Percentiles rank a stretch among this genome's conserved stretches.
Evolutionary conservation across 2,113 vertebrate species (phyloP).

Genomic region (Mobula hypostoma): DNA sequence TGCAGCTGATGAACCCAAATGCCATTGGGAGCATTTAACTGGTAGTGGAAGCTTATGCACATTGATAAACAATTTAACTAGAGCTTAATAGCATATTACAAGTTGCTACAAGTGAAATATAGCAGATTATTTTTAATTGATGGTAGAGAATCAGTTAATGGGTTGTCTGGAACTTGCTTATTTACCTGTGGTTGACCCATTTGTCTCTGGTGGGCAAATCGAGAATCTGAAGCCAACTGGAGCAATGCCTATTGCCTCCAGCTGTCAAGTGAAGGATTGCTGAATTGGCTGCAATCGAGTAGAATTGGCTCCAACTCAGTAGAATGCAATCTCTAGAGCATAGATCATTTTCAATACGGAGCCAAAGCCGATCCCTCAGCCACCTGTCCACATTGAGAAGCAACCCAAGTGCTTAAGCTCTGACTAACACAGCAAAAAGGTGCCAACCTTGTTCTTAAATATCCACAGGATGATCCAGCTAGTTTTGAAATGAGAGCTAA

Average conservation of each 20-base stretch:
- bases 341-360: neutral
- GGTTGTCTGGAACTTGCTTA: neutral
- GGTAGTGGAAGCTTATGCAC: neutral
- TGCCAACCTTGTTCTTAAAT: neutral
- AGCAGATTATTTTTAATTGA: neutral
- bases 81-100: neutral
- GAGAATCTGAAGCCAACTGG: neutral
- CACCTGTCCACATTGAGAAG: neutral
- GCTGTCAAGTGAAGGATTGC: conserved; percentile 16
- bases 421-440: neutral
- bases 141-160: neutral
- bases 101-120: neutral
- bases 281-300: conserved; percentile 27
- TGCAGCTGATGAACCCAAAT: no score
- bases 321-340: conserved; percentile 1
- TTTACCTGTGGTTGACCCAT: conserved; percentile 1
- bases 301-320: neutral
- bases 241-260: neutral
- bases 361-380: conserved; percentile 12
- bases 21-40: no score
- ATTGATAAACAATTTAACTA: neutral
- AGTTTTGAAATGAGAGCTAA: neutral
- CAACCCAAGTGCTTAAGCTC: neutral
- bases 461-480: neutral
- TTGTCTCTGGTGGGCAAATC: conserved; percentile 9